Percentiles rank a stretch among this genome's conserved stretches.
Conservation (phyloP, 2,113 vertebrate species). For the Stomatorhinus ivindoensis region DNA sequence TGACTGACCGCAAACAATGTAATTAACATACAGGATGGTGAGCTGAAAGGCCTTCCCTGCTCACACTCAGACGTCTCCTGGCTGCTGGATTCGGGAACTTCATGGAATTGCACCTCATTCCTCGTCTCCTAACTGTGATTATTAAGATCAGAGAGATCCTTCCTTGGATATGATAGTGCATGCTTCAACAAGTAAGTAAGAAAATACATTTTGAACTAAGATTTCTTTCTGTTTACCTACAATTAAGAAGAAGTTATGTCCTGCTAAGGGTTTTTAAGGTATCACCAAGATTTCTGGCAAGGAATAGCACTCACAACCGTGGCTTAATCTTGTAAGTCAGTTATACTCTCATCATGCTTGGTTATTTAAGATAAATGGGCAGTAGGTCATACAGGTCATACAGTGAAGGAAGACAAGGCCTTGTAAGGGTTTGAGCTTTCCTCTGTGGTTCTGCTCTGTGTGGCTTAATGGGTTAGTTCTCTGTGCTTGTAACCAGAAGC, state of each 20-base stretch:
- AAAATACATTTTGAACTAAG: background rate
- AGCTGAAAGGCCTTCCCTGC: background rate
- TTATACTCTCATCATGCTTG: background rate
- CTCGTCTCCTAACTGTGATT: background rate
- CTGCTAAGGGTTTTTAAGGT: background rate
- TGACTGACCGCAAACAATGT: background rate
- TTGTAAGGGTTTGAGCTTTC: background rate
- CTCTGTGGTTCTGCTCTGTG: background rate
- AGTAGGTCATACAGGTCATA: background rate
- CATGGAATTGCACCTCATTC: background rate
- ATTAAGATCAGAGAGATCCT: background rate
- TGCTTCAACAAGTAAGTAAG: background rate
- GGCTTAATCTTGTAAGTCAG: background rate
- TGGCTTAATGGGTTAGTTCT: background rate
- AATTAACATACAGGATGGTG: background rate
- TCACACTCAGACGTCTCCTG: background rate
- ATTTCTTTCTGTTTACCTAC: background rate
- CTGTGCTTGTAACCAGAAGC: background rate
- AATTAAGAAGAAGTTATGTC: background rate
- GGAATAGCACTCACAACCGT: background rate
- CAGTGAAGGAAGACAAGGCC: background rate
- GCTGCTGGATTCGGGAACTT: background rate
- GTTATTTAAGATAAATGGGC: background rate
- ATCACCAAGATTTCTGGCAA: background rate
- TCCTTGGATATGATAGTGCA: background rate